These are phyloP conservation scores for Zaprionus gabonicus DNA, from an alignment of 1,140 invertebrate species.

Conservation along the genomic window DNA sequence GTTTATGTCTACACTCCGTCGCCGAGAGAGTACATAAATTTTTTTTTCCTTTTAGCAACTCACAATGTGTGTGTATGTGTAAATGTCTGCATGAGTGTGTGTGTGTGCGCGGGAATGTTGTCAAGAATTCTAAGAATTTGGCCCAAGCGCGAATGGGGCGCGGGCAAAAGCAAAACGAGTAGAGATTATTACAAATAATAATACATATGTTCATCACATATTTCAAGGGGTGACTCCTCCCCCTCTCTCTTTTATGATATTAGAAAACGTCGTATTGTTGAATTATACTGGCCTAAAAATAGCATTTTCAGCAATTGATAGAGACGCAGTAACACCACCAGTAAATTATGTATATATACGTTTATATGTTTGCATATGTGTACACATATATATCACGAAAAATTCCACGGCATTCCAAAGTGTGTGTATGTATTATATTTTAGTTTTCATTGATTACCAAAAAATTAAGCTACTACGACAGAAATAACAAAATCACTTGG, in stretches of 20 bases:
- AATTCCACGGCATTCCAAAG: conserved; percentile 15
- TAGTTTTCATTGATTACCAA: conserved; percentile 45
- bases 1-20: conserved; percentile 52
- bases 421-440: conserved; percentile 3
- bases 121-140: conserved; percentile 81
- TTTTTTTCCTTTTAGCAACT: conserved; percentile 42
- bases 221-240: background rate
- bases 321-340: conserved; percentile 9
- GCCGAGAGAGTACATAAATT: conserved; percentile 43
- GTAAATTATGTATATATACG: background rate
- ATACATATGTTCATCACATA: conserved; percentile 10
- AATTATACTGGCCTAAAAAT: conserved; percentile 21
- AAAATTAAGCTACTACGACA: conserved; percentile 32
- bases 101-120: conserved; percentile 78
- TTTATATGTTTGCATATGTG: conserved; percentile 2
- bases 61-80: conserved; percentile 29
- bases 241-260: too few species aligned
- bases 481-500: conserved; percentile 57
- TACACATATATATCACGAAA: conserved; percentile 11
- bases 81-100: conserved; percentile 31
- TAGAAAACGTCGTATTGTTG: conserved; percentile 3
- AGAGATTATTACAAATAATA: conserved; percentile 30
- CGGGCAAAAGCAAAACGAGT: conserved; percentile 30
- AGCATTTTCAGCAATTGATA: conserved; percentile 17
- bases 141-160: conserved; percentile 53